These are phyloP conservation scores for Enteromius afrohamiltoni DNA, from an alignment of 2,797 vertebrate species.

Conservation along the genomic window DNA sequence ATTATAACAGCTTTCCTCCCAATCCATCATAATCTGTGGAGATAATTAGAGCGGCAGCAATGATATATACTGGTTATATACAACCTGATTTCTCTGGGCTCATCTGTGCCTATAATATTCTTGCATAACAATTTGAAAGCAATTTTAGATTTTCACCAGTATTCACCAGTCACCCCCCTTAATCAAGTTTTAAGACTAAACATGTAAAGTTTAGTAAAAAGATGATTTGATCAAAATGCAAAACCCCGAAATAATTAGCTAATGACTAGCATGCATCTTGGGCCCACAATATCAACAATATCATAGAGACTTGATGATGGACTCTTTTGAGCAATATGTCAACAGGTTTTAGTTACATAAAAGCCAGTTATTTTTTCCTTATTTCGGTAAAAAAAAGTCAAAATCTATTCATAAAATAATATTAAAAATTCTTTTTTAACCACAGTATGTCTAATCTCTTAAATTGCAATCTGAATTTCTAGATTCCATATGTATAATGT, in stretches of 20 bases:
- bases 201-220: not conserved
- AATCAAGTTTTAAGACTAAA: not conserved
- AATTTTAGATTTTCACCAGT: not conserved
- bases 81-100: not conserved
- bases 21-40: conserved; percentile 19
- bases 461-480: not conserved
- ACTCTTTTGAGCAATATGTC: not conserved
- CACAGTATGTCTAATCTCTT: not conserved
- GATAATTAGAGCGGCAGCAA: not conserved
- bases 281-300: not conserved
- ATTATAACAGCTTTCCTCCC: not conserved
- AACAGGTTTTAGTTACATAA: not conserved
- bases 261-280: not conserved
- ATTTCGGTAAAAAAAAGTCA: not conserved
- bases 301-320: not conserved
- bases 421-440: not conserved
- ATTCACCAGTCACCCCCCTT: not conserved
- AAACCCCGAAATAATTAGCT: not conserved
- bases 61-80: not conserved
- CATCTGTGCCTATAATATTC: not conserved
- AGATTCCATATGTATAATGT: conserved; percentile 82
- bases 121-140: not conserved
- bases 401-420: not conserved
- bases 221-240: not conserved
- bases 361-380: not conserved